These are phyloP conservation scores for Ceraclea dissimilis DNA, from an alignment of 2,888 invertebrate species.

Conservation along the genomic window DNA sequence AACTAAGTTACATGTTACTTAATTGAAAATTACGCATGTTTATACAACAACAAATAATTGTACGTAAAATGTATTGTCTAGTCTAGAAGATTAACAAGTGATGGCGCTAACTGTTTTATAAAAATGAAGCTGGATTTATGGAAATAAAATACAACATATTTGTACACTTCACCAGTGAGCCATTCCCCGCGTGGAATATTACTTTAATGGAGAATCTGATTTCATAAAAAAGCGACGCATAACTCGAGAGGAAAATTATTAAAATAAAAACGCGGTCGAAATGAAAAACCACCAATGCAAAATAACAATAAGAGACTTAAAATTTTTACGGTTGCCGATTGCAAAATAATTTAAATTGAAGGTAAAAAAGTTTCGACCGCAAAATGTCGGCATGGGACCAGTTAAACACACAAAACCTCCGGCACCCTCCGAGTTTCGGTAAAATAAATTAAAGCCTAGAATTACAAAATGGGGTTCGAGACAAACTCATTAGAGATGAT, in stretches of 20 bases:
- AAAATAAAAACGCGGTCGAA: background rate
- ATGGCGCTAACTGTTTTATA: too few relatives aligned
- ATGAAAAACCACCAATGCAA: background rate
- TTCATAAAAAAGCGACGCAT: background rate
- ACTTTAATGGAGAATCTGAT: too few relatives aligned
- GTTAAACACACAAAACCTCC: background rate
- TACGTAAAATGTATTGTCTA: too few relatives aligned
- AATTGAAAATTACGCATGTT: too few relatives aligned
- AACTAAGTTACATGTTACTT: too few relatives aligned
- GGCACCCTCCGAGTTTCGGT: background rate
- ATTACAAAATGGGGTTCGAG: background rate
- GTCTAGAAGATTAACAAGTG: too few relatives aligned
- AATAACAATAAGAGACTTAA: background rate
- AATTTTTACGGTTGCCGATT: slow-evolving; percentile 1
- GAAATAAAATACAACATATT: too few relatives aligned
- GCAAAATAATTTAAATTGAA: background rate
- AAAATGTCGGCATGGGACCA: background rate
- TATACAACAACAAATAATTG: too few relatives aligned
- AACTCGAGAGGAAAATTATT: background rate
- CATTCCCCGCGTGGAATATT: too few relatives aligned
- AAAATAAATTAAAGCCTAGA: background rate
- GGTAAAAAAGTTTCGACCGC: background rate
- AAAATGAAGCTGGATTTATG: too few relatives aligned
- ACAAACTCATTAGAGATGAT: background rate
- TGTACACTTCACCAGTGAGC: too few relatives aligned